A percentile compares a stretch with the other conserved stretches of the same genome.
phyloP scores from a whole-genome alignment of 2,888 invertebrate genomes.

The Eupithecia tripunctaria region DNA sequence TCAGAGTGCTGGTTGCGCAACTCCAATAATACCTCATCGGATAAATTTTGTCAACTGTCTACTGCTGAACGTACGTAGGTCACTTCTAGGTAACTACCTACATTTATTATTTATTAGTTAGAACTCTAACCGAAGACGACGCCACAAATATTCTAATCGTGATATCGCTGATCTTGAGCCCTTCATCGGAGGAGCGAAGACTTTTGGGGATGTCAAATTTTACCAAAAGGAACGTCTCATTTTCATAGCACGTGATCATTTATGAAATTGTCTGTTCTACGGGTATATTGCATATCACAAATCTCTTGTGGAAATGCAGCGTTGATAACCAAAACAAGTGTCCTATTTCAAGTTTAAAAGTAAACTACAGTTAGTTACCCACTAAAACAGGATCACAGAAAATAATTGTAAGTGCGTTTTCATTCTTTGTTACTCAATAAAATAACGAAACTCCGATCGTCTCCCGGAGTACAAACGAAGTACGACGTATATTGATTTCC shows the following conservation, averaged over 20 bases:
- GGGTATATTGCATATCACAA: not conserved
- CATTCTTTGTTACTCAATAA: not conserved
- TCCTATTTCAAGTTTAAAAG: not conserved
- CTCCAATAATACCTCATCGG: not conserved
- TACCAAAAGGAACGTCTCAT: not conserved
- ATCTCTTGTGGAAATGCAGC: not conserved
- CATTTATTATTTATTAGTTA: no score
- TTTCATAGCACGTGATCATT: not conserved
- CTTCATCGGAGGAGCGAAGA: not conserved
- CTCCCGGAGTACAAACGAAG: slow-evolving; percentile 14
- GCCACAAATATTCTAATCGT: no score
- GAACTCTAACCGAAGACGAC: no score
- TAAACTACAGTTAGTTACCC: not conserved
- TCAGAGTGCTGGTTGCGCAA: not conserved
- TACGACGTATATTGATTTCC: slow-evolving; percentile 36
- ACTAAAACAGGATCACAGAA: not conserved
- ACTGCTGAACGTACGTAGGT: not conserved
- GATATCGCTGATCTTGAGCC: no score
- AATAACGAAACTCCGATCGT: not conserved
- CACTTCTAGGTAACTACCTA: not conserved
- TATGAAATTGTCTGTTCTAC: not conserved
- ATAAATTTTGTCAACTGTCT: not conserved
- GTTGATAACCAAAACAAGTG: not conserved
- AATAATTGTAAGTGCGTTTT: not conserved
- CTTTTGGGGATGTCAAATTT: not conserved